Conservation (phyloP, 2,888 invertebrate species). For the Ditula angustiorana region DNA sequence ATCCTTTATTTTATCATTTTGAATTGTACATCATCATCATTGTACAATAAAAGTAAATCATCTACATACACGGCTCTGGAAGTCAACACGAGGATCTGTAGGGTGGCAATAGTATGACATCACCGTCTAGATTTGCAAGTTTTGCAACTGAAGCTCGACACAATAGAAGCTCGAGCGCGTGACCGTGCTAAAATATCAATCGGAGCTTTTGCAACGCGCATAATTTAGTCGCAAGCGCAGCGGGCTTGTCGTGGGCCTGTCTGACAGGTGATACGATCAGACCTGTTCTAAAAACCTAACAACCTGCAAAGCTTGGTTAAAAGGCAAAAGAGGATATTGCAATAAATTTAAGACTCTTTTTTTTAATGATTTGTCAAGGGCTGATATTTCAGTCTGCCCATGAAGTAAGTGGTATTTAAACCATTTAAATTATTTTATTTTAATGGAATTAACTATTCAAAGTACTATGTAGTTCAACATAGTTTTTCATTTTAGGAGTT, state of each 20-base stretch:
- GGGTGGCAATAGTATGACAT: neutral
- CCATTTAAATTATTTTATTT: too few relatives aligned
- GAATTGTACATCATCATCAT: too few relatives aligned
- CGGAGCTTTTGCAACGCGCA: conserved; percentile 20
- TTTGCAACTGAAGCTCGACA: conserved; percentile 16
- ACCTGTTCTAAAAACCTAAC: conserved; percentile 2
- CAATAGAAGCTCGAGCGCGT: conserved; percentile 18
- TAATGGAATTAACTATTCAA: too few relatives aligned
- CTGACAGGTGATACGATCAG: conserved; percentile 7
- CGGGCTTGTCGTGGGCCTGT: neutral
- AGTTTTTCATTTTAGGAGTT: too few relatives aligned
- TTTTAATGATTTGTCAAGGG: neutral
- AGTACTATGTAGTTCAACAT: too few relatives aligned
- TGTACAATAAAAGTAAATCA: too few relatives aligned
- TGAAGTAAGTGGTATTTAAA: too few relatives aligned
- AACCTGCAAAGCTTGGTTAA: neutral
- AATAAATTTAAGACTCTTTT: too few relatives aligned
- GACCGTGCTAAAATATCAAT: conserved; percentile 22
- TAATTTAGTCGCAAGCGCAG: neutral
- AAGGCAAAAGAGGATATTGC: neutral
- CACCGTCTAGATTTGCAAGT: neutral
- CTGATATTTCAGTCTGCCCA: too few relatives aligned
- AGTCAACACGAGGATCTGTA: too few relatives aligned
- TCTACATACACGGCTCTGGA: too few relatives aligned
- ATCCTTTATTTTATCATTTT: too few relatives aligned